Evolutionary conservation across 2,888 invertebrate genomes (phyloP), one percentile per base, ranked within the genome.

Genomic region (Drosophila glabriapex): DNA sequence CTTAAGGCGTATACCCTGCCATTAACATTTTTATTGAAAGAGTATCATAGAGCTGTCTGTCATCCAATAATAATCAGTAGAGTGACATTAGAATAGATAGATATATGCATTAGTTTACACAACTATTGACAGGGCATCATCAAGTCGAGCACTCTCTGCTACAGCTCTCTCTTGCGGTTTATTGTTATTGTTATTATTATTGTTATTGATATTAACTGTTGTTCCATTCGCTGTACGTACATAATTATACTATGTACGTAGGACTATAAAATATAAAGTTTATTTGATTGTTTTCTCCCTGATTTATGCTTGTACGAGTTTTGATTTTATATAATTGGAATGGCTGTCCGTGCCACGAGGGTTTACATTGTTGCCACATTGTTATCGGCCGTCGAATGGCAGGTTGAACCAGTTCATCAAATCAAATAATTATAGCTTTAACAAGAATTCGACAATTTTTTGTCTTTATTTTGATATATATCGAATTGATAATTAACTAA

Each of bases 191-290:
- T 28, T 28, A 33, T 65, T 22, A 16, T 54, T 41, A 37, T 55
- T 53, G 49, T 28, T 39, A 49, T 52, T 60, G 39, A 25, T 29
- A 31, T 65, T 61, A 46, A 29, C 25, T 53, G 25, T 37, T 72
- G 49, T 49, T 58, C 43, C 43, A 28, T 37, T 55, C 16, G 4
- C n/a, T 25, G 55, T 41, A 55, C 67, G 56, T 56, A 62, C 46
- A 22, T 46, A 16, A 16, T 22, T 4, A 25, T 16, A 25, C 22
- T 29, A 56, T 39, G 37, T 55, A 37, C 22, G 19, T 64, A 50
- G 50, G 54, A 52, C 63, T 19, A 60, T 76, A 73, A 78, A 72
- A 80, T 82, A 78, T 72, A 3, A 28, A 59, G 53, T 73, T 60
- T 69, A 65, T 69, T 69, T 67, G 46, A 78, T 68, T 73, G 67